Base-by-base conservation (phyloP, 2,113 vertebrate genomes). In the Anguilla japonica region DNA sequence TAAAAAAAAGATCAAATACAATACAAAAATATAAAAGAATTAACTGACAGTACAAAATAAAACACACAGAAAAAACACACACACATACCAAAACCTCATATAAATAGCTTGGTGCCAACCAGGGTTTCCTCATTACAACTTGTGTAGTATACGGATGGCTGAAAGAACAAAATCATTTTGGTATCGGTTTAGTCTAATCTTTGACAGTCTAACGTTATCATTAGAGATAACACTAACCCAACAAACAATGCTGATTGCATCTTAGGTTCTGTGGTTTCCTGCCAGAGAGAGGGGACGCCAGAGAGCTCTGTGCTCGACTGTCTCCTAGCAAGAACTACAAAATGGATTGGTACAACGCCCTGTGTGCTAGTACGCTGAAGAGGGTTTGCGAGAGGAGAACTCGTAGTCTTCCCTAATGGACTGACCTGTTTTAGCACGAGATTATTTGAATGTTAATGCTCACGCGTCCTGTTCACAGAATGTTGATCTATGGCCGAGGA, bases 331-430 rank as follows among this genome's bases (percentile, higher is more conserved):
- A 82, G 46, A 6, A 16, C 85, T 84, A 88, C 86, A 84, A 56
- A 50, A 29, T 1, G 75, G 88, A 88, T 88, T 92, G 92, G 88
- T 81, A 88, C 84, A 29, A n/a, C n/a, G 88, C 88, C 82, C 84
- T 79, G 1, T 92, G 75, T 29, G 85, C 63, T 43, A 85, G 83
- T 50, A 29, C 41, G 15, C 85, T 90, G 84, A 88, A 81, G 86
- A 89, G 87, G 2, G 88, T 92, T 85, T 93, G 91, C 89, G 90
- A 91, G 86, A 88, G 84, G 83, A 91, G 75, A 41, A 79, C 56
- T 18, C 90, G 83, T 1, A 41, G 67, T 39, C 83, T 91, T 8
- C 85, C 88, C 81, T 90, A 84, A 89, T 39, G n/a, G 4, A 34
- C n/a, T 34, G 71, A 13, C 11, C 26, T 75, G 26, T 29, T 26